Evolutionary conservation across 2,797 vertebrate species (phyloP).

Genomic region (Etheostoma perlongum): DNA sequence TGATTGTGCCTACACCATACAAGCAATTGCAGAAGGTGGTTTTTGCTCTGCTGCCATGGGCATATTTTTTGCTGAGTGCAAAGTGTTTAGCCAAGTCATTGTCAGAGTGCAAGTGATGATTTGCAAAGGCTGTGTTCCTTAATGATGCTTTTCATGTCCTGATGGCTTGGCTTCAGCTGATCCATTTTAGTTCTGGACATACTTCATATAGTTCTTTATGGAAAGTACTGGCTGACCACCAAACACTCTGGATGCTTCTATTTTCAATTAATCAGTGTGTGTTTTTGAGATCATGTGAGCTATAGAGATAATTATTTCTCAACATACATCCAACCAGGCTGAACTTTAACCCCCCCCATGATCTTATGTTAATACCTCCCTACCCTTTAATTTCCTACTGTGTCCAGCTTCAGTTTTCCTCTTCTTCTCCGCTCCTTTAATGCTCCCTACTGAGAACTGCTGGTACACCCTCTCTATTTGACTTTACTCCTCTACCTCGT

Average conservation of each 20-base stretch:
- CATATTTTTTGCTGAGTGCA: conserved; percentile 35
- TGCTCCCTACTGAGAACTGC: conserved; percentile 12
- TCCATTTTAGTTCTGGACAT: conserved; percentile 31
- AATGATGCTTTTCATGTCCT: conserved; percentile 53
- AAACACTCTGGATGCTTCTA: not conserved
- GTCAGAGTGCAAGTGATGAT: conserved; percentile 52
- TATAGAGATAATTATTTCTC: conserved; percentile 31
- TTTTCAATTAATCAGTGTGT: conserved; percentile 16
- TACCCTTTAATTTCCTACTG: conserved; percentile 1
- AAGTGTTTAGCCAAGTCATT: conserved; percentile 53
- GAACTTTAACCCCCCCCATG: conserved; percentile 16
- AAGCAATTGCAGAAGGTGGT: conserved; percentile 5
- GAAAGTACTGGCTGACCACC: conserved; percentile 15
- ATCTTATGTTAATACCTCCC: conserved; percentile 33
- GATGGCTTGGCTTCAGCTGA: conserved; percentile 39
- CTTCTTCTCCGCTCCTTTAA: conserved; percentile 2
- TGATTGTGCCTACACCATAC: conserved; percentile 36
- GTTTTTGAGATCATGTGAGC: conserved; percentile 18
- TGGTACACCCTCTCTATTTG: conserved; percentile 15
- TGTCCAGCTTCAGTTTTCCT: conserved; percentile 14
- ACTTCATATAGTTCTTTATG: conserved; percentile 39
- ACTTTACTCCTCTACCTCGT: not conserved
- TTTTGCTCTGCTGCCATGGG: conserved; percentile 33
- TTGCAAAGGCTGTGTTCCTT: conserved; percentile 48
- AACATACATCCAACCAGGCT: not conserved